Conservation (phyloP, 2,888 invertebrate genomes). For the Mythimna loreyi region DNA sequence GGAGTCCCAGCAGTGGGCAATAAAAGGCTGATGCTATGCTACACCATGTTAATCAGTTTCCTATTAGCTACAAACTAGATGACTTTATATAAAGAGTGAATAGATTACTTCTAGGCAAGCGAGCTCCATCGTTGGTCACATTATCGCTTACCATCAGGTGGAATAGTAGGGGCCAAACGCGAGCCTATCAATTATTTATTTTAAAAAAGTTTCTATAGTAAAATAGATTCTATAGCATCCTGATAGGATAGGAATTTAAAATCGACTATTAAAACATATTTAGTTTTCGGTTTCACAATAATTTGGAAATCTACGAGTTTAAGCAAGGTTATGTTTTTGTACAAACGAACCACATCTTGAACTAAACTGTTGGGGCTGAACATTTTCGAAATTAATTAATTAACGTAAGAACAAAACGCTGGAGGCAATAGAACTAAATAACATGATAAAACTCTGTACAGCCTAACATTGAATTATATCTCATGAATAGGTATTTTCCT, state of each 20-base stretch:
- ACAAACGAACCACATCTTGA: conserved; percentile 1
- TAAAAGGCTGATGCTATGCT: too few species aligned
- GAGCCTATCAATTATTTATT: too few species aligned
- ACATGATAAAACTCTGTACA: conserved; percentile 22
- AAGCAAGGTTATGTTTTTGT: neutral
- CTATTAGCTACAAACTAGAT: too few species aligned
- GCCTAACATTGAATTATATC: conserved; percentile 3
- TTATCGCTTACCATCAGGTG: too few species aligned
- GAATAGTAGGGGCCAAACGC: too few species aligned
- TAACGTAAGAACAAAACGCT: conserved; percentile 25
- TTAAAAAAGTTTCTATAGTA: neutral
- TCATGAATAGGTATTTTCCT: conserved; percentile 6
- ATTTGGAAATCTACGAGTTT: neutral
- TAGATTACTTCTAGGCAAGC: too few species aligned
- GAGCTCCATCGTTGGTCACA: too few species aligned
- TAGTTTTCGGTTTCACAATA: neutral
- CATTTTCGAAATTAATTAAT: conserved; percentile 47
- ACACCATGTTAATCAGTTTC: too few species aligned
- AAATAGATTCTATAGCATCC: too few species aligned
- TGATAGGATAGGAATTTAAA: neutral
- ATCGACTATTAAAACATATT: neutral
- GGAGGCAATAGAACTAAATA: conserved; percentile 25
- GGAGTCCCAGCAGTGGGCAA: too few species aligned
- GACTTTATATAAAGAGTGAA: too few species aligned
- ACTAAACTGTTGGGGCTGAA: conserved; percentile 1